Evolutionary conservation across 2,797 vertebrate species (phyloP), one percentile per base, ranked within the genome.

Genomic region (Sebastes melanostomus): DNA sequence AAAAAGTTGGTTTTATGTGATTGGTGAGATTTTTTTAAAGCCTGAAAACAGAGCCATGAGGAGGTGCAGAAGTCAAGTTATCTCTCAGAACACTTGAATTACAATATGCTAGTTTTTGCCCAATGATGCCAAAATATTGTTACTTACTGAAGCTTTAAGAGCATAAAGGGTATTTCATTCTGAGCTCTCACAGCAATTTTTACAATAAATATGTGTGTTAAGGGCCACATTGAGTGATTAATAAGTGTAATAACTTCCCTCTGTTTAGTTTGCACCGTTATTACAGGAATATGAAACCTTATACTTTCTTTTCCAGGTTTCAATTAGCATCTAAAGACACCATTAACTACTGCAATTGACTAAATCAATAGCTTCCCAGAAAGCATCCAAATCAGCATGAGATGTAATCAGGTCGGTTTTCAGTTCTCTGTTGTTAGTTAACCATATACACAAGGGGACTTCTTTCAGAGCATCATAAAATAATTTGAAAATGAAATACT

Each of bases 311-410:
- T 89, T 89, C 83, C 81, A 89, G 89, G 85, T 89, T 89, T 84
- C 86, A 90, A 83, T 92, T 87, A 91, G 80, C 84, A 82, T 89
- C 84, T 83, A 81, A 82, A 78, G 83, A 84, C 86, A 88, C n/a
- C 55, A 80, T 90, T 84, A 88, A 86, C 81, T 82, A 71, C 72
- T 83, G 74, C 77, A 78, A 81, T 80, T 88, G 84, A 70, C 80
- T 24, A 32, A 91, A 91, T 92, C 84, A 85, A 92, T 90, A 91
- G 36, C 87, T 91, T 91, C 90, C 87, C 83, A 91, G 89, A 93
- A 93, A 89, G 81, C 84, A 77, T 83, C 42, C 24, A 87, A 89
- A 91, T 71, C 56, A 80, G 79, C 77, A 69, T 16, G 54, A 86
- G 68, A 86, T 85, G 63, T 77, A 73, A 73, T 80, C 30, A 58